Evolutionary conservation across 2,797 vertebrate species (phyloP), one percentile per base, ranked within the genome.

Genomic region (Centropyge bicolor): DNA sequence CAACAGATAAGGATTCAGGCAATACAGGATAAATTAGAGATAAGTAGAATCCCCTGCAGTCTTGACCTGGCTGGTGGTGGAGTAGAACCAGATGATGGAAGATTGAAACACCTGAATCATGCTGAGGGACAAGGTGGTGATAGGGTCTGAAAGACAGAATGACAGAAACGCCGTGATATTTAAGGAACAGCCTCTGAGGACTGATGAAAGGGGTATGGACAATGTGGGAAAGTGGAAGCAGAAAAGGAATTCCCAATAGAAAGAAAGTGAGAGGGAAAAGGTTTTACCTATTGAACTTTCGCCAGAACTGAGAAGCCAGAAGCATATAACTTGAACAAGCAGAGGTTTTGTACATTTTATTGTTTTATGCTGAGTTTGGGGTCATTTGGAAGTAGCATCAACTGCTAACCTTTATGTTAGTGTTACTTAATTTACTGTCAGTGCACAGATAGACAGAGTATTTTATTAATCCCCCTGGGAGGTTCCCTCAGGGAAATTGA

Each of bases 51-150:
- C n/a, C 10, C 22, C 31, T 5, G 0, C 27, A 46, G 27, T 40
- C 20, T 7, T 16, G 13, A 43, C 2, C 6, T n/a, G 8, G 36
- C 19, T 48, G 49, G 9, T 64, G 54, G 1, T 55, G 51, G 41
- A 66, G 57, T 31, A 31, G 27, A 70, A 24, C 27, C 12, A 31
- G 8, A 67, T 8, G 38, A 43, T 49, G 7, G 24, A 68, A 68
- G 22, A 49, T n/a, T 49, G 19, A 49, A 27, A 55, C 38, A 60
- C 35, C 35, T 43, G 57, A 46, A 62, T 78, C 46, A 27, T 68
- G 46, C 54, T 38, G 22, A 56, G 16, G 45, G 51, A 36, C 27
- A 14, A 54, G 6, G 60, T 27, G 27, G n/a, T 46, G 55, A 73
- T 72, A 38, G n/a, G 27, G 45, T 63, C 8, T 55, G 11, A 38